A percentile compares a stretch with the other conserved stretches of the same genome.
These are phyloP conservation scores for Ptiloglossa arizonensis DNA, from an alignment of 1,140 invertebrate species.

Conservation along the genomic window DNA sequence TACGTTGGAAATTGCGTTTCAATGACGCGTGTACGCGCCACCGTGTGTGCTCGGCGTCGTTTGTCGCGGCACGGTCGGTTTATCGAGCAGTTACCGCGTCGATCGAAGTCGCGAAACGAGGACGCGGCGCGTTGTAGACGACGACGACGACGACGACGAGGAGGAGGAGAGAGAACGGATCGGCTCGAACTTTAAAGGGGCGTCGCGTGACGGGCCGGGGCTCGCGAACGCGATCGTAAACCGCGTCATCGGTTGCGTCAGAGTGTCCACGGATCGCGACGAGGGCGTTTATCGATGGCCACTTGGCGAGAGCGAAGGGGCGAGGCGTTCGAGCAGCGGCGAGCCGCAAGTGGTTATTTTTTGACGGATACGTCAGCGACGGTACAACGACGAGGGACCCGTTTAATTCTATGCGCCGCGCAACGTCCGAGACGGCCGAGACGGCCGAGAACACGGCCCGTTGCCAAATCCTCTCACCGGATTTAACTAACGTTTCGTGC, in stretches of 20 bases:
- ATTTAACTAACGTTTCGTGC: conserved; percentile 37
- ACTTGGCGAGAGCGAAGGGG: conserved; percentile 33
- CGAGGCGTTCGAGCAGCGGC: conserved; percentile 12
- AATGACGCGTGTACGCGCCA: too few species aligned
- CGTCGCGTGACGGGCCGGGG: conserved; percentile 7
- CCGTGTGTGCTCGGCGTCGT: too few species aligned
- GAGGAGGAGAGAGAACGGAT: too few species aligned
- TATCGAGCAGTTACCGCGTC: too few species aligned
- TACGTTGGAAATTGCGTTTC: too few species aligned
- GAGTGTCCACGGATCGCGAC: conserved; percentile 14
- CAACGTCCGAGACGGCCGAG: background rate
- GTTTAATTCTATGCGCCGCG: conserved; percentile 31
- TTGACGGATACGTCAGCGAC: conserved; percentile 53
- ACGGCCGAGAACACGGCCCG: background rate
- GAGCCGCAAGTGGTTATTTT: conserved; percentile 63
- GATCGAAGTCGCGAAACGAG: too few species aligned
- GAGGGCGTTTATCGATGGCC: conserved; percentile 58
- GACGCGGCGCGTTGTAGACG: too few species aligned
- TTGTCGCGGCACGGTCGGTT: too few species aligned
- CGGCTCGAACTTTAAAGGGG: too few species aligned
- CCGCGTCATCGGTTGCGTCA: conserved; percentile 57
- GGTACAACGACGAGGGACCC: conserved; percentile 21
- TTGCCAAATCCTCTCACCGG: conserved; percentile 43
- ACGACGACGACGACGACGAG: too few species aligned
- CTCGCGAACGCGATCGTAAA: conserved; percentile 31